These are phyloP conservation scores for Aquatica leii DNA, from an alignment of 2,888 invertebrate genomes.

Conservation along the genomic window DNA sequence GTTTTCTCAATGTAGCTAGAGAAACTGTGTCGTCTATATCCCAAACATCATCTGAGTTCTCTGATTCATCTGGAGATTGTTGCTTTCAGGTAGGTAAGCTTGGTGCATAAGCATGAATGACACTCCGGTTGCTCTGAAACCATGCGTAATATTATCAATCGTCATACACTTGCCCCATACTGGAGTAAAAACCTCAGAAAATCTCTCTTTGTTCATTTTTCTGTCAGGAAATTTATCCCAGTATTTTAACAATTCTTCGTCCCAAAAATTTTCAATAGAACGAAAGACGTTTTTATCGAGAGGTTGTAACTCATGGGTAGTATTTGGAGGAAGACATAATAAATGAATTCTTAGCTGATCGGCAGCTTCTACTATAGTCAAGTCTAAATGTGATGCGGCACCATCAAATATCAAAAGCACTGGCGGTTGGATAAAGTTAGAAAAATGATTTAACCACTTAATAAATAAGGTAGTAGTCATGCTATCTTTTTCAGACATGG, in stretches of 20 bases:
- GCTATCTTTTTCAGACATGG: background rate
- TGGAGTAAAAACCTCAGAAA: slow-evolving; percentile 30
- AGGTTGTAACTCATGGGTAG: slow-evolving; percentile 53
- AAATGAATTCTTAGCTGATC: slow-evolving; percentile 45
- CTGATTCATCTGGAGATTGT: too few relatives aligned
- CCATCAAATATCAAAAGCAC: slow-evolving; percentile 49
- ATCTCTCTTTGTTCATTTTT: slow-evolving; percentile 41
- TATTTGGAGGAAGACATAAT: slow-evolving; percentile 53
- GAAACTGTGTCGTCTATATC: too few relatives aligned
- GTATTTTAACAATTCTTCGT: slow-evolving; percentile 48
- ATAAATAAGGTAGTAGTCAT: background rate
- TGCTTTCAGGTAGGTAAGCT: too few relatives aligned
- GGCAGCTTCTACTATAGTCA: slow-evolving; percentile 47
- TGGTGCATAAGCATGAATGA: too few relatives aligned
- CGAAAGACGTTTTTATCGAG: slow-evolving; percentile 51
- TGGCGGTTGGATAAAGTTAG: slow-evolving; percentile 40
- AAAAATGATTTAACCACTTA: slow-evolving; percentile 10
- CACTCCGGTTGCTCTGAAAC: slow-evolving; percentile 44
- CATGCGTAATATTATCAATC: slow-evolving; percentile 39
- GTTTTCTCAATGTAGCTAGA: too few relatives aligned
- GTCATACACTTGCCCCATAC: slow-evolving; percentile 37
- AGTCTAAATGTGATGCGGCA: slow-evolving; percentile 48
- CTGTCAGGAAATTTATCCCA: slow-evolving; percentile 42
- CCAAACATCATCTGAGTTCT: too few relatives aligned
- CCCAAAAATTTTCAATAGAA: slow-evolving; percentile 52